Evolutionary conservation across 2,888 invertebrate genomes (phyloP), one percentile per base, ranked within the genome.

Genomic region (Amiota minor): DNA sequence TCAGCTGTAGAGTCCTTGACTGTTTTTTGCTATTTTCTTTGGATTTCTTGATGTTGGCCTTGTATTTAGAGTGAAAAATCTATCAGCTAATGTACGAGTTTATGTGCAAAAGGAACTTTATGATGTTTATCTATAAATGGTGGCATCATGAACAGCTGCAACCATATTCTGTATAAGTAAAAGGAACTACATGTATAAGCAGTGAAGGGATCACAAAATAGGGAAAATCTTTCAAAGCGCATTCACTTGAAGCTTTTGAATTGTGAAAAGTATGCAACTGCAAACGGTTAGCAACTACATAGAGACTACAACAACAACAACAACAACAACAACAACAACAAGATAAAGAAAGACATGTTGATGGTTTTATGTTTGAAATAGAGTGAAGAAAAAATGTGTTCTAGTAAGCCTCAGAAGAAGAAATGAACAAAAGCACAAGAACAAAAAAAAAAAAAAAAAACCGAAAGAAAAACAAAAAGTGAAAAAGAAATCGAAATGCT

Each of bases 191-290:
- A 6, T 6, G 4, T 35, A 35, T 23, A 23, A 23, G 23, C 3
- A 35, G 35, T 35, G 6, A 35, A 35, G 35, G 35, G 35, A 35
- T 35, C 9, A 18, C 0, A 59, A 16, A 20, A 59, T 9, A 46
- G 3, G 62, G 4, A 49, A 70, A 69, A 72, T 61, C 65, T 70
- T 70, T 53, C 70, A 74, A 67, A 59, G 49, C 69, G n/a, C 83
- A 80, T 85, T 81, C 85, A 83, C 80, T 85, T 85, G 83, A 85
- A 81, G 81, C 86, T 80, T 85, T 83, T 81, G 86, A 82, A 85
- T 83, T 86, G 79, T 80, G 73, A 81, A 83, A 85, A 78, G 83
- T 76, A 77, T 70, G 69, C 77, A 49, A 74, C 45, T 64, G 77
- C 78, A 81, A 83, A 79, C 78, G 78, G 64, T 78, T 75, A 78